Evolutionary conservation across 2,888 invertebrate genomes (phyloP), one percentile per base, ranked within the genome.

Genomic region (Campoletis raptor): DNA sequence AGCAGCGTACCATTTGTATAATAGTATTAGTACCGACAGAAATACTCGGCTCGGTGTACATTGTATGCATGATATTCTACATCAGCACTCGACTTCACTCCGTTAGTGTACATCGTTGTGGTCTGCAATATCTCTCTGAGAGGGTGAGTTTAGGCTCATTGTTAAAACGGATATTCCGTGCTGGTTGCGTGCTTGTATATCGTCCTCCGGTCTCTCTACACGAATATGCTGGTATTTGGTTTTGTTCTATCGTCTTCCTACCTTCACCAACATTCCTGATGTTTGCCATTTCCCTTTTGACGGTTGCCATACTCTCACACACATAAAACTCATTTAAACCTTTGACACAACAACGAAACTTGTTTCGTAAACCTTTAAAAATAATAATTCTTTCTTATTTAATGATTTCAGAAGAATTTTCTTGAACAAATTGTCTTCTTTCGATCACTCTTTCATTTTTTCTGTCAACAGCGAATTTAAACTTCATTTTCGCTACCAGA

Each of bases 131-230:
- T 79, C 72, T 79, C 77, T 42, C 36, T 3, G 57, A 42, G 74
- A 52, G 64, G 80, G 69, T 73, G 73, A 45, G 57, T 76, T 64
- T 57, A 37, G 66, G 89, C 92, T 92, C 92, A 93, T 93, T 93
- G 91, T 90, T 93, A 93, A 93, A 93, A 93, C 93, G 93, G 93
- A 93, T 92, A 92, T 93, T 92, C 92, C 93, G 93, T 92, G 92
- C 91, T 92, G 91, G 91, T 90, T 91, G 91, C 85, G 91, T 90
- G 85, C 73, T 87, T 85, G 77, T 82, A 87, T 90, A 90, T 89
- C 87, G 88, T 89, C 85, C 83, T 82, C 86, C 70, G 37, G 72
- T 69, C 54, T 30, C 73, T 79, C 74, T 30, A 67, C 83, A 69
- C 81, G 48, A 80, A 81, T 81, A 81, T 67, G 69, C 52, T 42